phyloP scores from a whole-genome alignment of 2,888 invertebrate species.

The Andrena hattorfiana region DNA sequence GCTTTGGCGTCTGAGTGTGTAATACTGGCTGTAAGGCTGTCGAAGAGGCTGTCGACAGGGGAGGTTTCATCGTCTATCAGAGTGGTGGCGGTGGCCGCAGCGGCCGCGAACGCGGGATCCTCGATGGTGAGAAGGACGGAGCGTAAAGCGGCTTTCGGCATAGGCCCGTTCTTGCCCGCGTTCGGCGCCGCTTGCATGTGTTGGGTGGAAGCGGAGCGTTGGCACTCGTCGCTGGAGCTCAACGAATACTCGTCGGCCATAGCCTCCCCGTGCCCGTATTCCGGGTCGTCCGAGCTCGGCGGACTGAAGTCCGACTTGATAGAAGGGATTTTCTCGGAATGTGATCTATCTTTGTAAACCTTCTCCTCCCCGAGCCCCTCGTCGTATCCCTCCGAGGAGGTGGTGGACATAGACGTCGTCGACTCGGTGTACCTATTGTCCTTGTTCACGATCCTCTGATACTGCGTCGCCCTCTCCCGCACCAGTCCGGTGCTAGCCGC shows the following conservation, averaged over 20 bases:
- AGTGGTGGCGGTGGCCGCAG: slow-evolving; percentile 89
- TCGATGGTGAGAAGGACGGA: slow-evolving; percentile 89
- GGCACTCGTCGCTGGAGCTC: slow-evolving; percentile 86
- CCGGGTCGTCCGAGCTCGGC: slow-evolving; percentile 86
- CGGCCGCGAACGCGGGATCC: slow-evolving; percentile 91
- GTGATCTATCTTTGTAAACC: slow-evolving; percentile 89
- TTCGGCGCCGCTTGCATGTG: slow-evolving; percentile 77
- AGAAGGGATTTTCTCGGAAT: slow-evolving; percentile 86
- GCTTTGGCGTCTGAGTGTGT: slow-evolving; percentile 81
- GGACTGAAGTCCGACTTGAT: slow-evolving; percentile 84
- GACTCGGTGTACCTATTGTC: slow-evolving; percentile 83
- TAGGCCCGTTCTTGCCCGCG: slow-evolving; percentile 73
- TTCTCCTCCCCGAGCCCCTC: slow-evolving; percentile 89
- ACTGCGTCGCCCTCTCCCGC: slow-evolving; percentile 85
- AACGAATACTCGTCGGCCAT: slow-evolving; percentile 87
- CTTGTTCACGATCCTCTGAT: slow-evolving; percentile 84
- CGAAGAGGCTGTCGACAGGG: slow-evolving; percentile 92
- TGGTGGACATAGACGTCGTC: slow-evolving; percentile 83
- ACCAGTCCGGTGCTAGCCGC: slow-evolving; percentile 84
- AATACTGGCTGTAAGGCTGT: slow-evolving; percentile 88
- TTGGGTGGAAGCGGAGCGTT: slow-evolving; percentile 66
- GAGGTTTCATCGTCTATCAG: slow-evolving; percentile 93
- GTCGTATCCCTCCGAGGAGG: slow-evolving; percentile 84
- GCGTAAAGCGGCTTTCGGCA: slow-evolving; percentile 81
- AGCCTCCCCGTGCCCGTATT: slow-evolving; percentile 88